Conservation (phyloP, 2,888 invertebrate species). For the Nesidiocoris tenuis region DNA sequence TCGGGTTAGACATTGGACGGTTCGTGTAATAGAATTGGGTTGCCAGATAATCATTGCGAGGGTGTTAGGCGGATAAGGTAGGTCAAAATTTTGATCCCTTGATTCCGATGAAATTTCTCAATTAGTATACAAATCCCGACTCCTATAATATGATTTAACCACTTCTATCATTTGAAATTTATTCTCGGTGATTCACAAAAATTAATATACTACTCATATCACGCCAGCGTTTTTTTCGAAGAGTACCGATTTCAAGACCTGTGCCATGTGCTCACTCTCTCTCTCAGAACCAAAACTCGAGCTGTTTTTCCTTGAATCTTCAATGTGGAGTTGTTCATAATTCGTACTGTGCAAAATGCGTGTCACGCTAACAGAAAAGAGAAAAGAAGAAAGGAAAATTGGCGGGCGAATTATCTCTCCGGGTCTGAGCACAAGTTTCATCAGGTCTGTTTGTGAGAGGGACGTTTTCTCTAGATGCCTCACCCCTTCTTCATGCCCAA, state of each 20-base stretch:
- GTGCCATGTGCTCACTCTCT: too few species aligned
- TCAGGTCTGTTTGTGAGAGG: conserved; percentile 29
- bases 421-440: conserved; percentile 13
- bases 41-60: too few species aligned
- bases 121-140: neutral
- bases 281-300: too few species aligned
- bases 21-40: too few species aligned
- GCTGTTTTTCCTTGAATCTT: neutral
- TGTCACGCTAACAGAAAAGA: neutral
- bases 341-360: neutral
- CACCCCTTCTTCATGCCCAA: conserved; percentile 20
- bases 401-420: neutral
- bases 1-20: too few species aligned
- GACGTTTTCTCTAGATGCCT: neutral
- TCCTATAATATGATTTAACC: neutral
- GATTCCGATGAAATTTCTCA: neutral
- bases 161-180: too few species aligned
- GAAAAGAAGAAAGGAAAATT: neutral
- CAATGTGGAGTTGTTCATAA: neutral
- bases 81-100: too few species aligned
- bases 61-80: too few species aligned
- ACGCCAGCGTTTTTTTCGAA: too few species aligned
- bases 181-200: too few species aligned
- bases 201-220: too few species aligned
- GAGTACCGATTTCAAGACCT: too few species aligned